Evolutionary conservation across 2,113 vertebrate species (phyloP), one percentile per base, ranked within the genome.

Genomic region (Nesogale talazaci): DNA sequence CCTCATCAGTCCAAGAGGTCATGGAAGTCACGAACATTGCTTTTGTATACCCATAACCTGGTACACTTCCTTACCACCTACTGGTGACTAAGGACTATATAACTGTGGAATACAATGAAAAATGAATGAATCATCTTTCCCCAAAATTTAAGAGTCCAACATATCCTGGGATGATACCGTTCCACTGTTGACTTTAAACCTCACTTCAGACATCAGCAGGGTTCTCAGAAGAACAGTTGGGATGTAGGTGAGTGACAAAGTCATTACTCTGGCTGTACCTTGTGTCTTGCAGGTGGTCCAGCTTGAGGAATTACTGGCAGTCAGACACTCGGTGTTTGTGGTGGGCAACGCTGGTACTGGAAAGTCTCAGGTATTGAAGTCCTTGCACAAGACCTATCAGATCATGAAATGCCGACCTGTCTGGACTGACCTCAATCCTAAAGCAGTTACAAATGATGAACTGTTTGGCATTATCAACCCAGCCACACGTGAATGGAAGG

Each of bases 271-370:
- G 3, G n/a, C 56, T 77, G 20, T n/a, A 8, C 16, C 0, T 56
- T 19, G 0, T 67, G 20, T 90, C 70, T 79, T 80, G 72, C 93
- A 99, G 99, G 99, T 99, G 95, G 98, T 99, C 69, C 99, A 99
- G 97, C 97, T 99, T 95, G 99, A 99, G 97, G 99, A 99, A 97
- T 97, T 99, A 57, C 97, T 99, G 95, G 98, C 97, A 0, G 99
- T 99, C 19, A 98, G 99, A 25, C 99, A 99, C 97, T 99, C 99
- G 0, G 99, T 99, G 95, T 99, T 99, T 2, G 98, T 99, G 92
- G 98, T 99, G 92, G 99, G 99, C 0, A 98, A 98, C 0, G 98
- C 99, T 0, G 99, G 99, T 27, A 99, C 99, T 0, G 99, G 99
- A 12, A 99, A 99, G 97, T 99, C 99, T 0, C 99, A 99, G 96